These are phyloP conservation scores for Pammene fasciana DNA, from an alignment of 2,888 invertebrate species.

Conservation along the genomic window DNA sequence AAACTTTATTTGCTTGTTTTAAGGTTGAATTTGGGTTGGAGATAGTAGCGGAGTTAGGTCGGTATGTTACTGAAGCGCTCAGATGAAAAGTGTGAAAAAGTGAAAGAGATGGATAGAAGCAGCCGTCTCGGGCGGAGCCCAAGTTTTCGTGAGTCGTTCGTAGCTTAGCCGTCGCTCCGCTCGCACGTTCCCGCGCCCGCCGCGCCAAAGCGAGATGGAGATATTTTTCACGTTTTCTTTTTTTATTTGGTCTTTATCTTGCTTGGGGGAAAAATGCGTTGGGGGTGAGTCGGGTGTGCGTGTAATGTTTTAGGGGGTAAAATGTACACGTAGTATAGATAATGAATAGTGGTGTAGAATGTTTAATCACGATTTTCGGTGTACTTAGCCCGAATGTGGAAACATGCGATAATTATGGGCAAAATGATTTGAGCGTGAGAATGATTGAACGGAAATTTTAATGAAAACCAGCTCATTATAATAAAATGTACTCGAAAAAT, in stretches of 20 bases:
- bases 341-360: conserved; percentile 80
- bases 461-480: conserved; percentile 47
- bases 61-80: conserved; percentile 48
- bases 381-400: conserved; percentile 71
- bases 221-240: conserved; percentile 82
- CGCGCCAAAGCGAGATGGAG: conserved; percentile 66
- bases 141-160: conserved; percentile 83
- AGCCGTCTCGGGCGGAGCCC: conserved; percentile 81
- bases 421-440: conserved; percentile 72
- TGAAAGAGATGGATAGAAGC: conserved; percentile 83
- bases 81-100: conserved; percentile 83
- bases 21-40: conserved; percentile 46
- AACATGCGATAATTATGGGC: conserved; percentile 75
- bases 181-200: conserved; percentile 58
- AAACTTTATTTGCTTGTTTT: conserved; percentile 34
- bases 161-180: conserved; percentile 75
- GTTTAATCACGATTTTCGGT: conserved; percentile 79
- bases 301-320: conserved; percentile 78
- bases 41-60: conserved; percentile 44
- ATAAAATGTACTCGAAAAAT: conserved; percentile 39
- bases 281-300: conserved; percentile 65
- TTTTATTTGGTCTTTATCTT: conserved; percentile 83
- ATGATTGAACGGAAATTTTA: conserved; percentile 60
- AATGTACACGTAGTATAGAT: conserved; percentile 63
- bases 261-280: conserved; percentile 79